These are phyloP conservation scores for Scrobipalpa atriplicella DNA, from an alignment of 2,888 invertebrate genomes.

Conservation along the genomic window DNA sequence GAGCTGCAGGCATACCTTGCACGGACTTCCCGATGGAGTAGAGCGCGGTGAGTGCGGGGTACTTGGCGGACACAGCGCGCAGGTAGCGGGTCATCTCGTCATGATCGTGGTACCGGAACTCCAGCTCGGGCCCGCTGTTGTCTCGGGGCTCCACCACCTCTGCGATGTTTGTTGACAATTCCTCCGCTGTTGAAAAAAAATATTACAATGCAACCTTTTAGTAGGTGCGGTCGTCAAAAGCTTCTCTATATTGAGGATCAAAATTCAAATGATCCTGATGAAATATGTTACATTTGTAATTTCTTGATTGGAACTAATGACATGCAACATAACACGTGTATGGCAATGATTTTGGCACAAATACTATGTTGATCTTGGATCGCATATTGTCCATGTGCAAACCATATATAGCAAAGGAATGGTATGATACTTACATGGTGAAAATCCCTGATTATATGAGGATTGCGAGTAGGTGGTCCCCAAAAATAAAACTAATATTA, in stretches of 20 bases:
- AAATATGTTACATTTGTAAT: no score
- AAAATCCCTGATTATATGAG: constrained; percentile 49
- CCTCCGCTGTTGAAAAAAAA: constrained; percentile 43
- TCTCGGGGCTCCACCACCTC: constrained; percentile 67
- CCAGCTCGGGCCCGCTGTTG: constrained; percentile 73
- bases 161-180: constrained; percentile 58
- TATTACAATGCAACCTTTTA: no score
- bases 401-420: background rate
- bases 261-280: no score
- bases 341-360: no score
- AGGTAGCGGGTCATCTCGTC: constrained; percentile 92
- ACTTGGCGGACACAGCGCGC: constrained; percentile 89
- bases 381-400: no score
- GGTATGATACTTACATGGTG: constrained; percentile 50
- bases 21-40: constrained; percentile 97
- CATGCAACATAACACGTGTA: no score
- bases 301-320: no score
- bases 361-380: no score
- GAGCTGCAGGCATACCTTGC: constrained; percentile 84
- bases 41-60: constrained; percentile 93
- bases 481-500: constrained; percentile 51
- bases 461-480: constrained; percentile 55
- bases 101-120: constrained; percentile 94
- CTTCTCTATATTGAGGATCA: no score
- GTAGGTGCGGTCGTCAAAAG: no score